A percentile compares a stretch with the other conserved stretches of the same genome.
Conservation (phyloP, 2,797 vertebrate species). For the Catamblyrhynchus diadema region DNA sequence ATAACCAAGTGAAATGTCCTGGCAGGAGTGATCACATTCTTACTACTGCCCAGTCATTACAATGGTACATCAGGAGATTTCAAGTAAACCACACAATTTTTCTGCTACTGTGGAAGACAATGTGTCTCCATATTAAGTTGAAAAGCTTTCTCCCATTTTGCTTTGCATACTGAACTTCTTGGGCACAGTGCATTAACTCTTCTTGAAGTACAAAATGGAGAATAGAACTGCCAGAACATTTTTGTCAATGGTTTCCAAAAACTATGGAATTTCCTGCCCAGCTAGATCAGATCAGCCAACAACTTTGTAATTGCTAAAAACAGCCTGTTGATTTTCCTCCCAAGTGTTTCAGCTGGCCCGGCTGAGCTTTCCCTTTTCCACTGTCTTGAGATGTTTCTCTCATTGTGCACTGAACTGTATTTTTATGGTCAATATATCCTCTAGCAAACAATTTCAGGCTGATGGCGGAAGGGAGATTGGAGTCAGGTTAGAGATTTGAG, state of each 20-base stretch:
- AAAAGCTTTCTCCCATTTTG: slow-evolving; percentile 30
- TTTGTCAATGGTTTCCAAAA: slow-evolving; percentile 60
- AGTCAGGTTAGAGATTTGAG: slow-evolving; percentile 53
- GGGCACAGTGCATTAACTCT: slow-evolving; percentile 51
- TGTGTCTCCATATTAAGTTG: background rate
- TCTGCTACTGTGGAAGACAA: background rate
- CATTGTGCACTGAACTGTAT: slow-evolving; percentile 29
- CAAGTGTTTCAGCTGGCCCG: slow-evolving; percentile 62
- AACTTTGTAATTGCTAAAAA: slow-evolving; percentile 61
- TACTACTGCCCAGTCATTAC: background rate
- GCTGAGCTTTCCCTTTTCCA: slow-evolving; percentile 56
- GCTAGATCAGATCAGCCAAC: slow-evolving; percentile 54
- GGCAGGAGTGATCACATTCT: background rate
- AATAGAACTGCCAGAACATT: slow-evolving; percentile 41
- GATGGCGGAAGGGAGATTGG: slow-evolving; percentile 55
- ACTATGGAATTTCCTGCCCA: slow-evolving; percentile 60
- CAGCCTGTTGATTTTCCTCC: slow-evolving; percentile 58
- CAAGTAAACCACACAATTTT: background rate
- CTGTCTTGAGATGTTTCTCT: slow-evolving; percentile 64
- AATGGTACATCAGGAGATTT: background rate
- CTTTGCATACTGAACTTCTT: background rate
- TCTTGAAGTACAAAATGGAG: slow-evolving; percentile 41
- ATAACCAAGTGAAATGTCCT: background rate
- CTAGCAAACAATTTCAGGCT: slow-evolving; percentile 55
- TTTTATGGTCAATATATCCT: slow-evolving; percentile 59